Percentiles rank a stretch among this genome's conserved stretches.
Conservation (phyloP, 2,888 invertebrate species). For the Tenthredo notha region DNA sequence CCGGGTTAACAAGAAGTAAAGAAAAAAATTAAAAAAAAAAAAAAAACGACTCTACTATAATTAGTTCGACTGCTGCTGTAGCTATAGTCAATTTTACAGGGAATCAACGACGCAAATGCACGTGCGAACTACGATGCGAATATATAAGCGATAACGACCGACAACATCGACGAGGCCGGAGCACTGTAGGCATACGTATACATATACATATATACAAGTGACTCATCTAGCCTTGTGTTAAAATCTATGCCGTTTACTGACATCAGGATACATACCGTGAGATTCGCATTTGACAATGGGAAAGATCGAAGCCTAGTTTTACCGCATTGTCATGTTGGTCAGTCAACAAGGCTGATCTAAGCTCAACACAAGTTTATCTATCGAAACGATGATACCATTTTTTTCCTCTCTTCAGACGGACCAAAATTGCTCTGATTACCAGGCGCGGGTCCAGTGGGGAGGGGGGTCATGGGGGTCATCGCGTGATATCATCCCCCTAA, state of each 20-base stretch:
- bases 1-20: neutral
- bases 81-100: neutral
- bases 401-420: neutral
- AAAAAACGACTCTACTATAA: neutral
- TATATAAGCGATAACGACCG: conserved; percentile 38
- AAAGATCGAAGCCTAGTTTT: conserved; percentile 29
- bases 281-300: conserved; percentile 13
- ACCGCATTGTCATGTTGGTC: conserved; percentile 17
- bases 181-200: neutral
- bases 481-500: no score
- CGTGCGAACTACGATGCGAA: conserved; percentile 34
- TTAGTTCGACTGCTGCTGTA: neutral
- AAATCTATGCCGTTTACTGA: conserved; percentile 38
- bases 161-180: conserved; percentile 43
- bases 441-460: no score
- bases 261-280: conserved; percentile 39
- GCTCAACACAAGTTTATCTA: neutral
- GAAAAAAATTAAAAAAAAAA: neutral
- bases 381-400: neutral
- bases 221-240: conserved; percentile 45
- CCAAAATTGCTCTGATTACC: neutral
- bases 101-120: conserved; percentile 23
- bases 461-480: no score
- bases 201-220: neutral
- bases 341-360: conserved; percentile 17